Evolutionary conservation across 1,140 invertebrate genomes (phyloP).

Genomic region (Lepidurus arcticus): DNA sequence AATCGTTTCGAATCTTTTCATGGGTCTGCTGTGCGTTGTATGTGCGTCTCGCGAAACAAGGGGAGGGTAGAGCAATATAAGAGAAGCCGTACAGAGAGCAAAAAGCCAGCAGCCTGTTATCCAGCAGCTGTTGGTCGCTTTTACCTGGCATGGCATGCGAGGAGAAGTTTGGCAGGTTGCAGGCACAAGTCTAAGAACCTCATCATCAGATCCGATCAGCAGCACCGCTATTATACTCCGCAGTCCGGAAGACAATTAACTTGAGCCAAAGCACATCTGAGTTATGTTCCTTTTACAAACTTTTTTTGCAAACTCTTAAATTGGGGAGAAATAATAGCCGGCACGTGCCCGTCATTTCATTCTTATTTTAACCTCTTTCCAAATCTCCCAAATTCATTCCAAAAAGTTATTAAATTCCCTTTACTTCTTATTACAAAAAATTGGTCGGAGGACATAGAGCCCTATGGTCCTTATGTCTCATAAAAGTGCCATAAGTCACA

Average conservation of each 20-base stretch:
- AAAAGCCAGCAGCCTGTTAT: slow-evolving; percentile 14
- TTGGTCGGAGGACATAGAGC: not conserved
- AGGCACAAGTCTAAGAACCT: not conserved
- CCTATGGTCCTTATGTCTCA: not conserved
- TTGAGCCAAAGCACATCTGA: slow-evolving; percentile 18
- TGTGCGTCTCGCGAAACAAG: not conserved
- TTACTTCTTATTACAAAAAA: not conserved
- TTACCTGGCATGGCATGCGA: slow-evolving; percentile 20
- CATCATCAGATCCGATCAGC: slow-evolving; percentile 21
- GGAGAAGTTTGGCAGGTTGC: slow-evolving; percentile 13
- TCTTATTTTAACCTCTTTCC: not conserved
- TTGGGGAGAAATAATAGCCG: not conserved
- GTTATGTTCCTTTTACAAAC: not conserved
- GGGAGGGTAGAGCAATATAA: not conserved
- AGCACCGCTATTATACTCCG: slow-evolving; percentile 2
- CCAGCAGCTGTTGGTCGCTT: slow-evolving; percentile 7
- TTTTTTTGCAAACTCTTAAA: not conserved
- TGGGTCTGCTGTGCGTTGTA: not conserved
- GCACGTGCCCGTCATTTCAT: not conserved
- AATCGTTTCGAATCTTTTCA: slow-evolving; percentile 8
- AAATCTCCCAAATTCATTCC: not conserved
- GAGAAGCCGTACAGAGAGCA: slow-evolving; percentile 3
- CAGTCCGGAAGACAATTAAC: slow-evolving; percentile 3
- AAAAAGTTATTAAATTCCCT: not conserved
- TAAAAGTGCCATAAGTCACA: not conserved